Evolutionary conservation across 1,140 invertebrate species (phyloP).

Genomic region (Euglossa dilemma): DNA sequence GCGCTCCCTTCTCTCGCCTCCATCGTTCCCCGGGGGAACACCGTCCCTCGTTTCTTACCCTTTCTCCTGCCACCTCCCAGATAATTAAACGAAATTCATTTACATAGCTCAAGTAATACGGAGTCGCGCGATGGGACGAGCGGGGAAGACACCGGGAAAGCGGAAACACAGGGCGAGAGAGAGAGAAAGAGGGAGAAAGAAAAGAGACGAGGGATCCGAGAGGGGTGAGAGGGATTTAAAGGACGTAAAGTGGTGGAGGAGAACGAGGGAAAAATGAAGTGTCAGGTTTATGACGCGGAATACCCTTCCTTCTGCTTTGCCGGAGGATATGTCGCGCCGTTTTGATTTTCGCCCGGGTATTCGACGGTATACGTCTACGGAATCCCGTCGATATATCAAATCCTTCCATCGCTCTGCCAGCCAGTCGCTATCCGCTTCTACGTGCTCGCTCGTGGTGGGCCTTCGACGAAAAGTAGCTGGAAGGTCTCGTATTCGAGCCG

Average conservation of each 20-base stretch:
- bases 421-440: background rate
- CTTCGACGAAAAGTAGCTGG: conserved; percentile 9
- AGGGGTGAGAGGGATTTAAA: conserved; percentile 24
- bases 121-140: conserved; percentile 48
- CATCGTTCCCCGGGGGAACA: conserved; percentile 29
- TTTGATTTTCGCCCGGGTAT: conserved; percentile 52
- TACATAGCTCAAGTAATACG: conserved; percentile 81
- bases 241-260: conserved; percentile 16
- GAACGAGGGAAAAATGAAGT: conserved; percentile 48
- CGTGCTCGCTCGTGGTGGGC: background rate
- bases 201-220: background rate
- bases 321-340: conserved; percentile 8
- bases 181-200: background rate
- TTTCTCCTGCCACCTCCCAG: conserved; percentile 53
- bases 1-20: background rate
- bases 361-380: conserved; percentile 19
- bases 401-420: conserved; percentile 6
- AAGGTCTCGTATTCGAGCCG: background rate
- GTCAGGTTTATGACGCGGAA: conserved; percentile 43
- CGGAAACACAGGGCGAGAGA: conserved; percentile 22
- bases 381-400: conserved; percentile 51
- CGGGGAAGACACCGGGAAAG: conserved; percentile 45
- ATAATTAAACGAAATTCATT: conserved; percentile 83
- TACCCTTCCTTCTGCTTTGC: background rate
- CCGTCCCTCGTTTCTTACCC: conserved; percentile 46